Evolutionary conservation across 2,113 vertebrate species (phyloP), one percentile per base, ranked within the genome.

Genomic region (Sceloporus tristichus): DNA sequence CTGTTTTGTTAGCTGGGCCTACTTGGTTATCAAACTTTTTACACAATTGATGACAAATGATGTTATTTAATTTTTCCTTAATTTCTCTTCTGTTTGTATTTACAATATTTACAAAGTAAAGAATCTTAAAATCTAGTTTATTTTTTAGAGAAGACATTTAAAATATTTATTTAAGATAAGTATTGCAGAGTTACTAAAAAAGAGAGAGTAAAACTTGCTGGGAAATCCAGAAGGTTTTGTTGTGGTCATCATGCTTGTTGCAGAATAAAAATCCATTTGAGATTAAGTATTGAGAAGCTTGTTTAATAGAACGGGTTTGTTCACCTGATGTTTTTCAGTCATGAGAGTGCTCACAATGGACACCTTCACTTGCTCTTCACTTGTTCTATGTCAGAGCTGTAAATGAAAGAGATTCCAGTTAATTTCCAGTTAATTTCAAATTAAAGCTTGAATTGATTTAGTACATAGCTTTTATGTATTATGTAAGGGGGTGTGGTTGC

Each of bases 401-500:
- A 83, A 83, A 74, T 18, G 3, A 83, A 27, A 83, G 21, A 88
- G 83, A 82, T 18, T 23, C 65, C 65, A 66, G 65, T 23, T 23
- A 21, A 23, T 66, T 21, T 66, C 65, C 65, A 62, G 59, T 23
- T 68, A 9, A 68, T 23, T 68, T 25, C 66, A 71, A 71, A 29
- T 71, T 71, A 71, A 29, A 62, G 59, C 16, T 18, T 62, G 11
- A 62, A 18, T 62, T 62, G 14, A 62, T 62, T 48, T 48, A 62
- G 18, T 62, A 62, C 59, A 62, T 62, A 62, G 59, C 59, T 62
- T 59, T 62, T 62, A 48, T 48, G 48, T 48, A 34, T 34, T 34
- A 34, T 34, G 34, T 34, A 34, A 34, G 34, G 34, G 34, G 34
- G 34, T 34, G 34, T 34, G 34, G 34, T 34, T 34, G 34, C 34